These are phyloP conservation scores for Brachionus koreanus DNA, from an alignment of 1,140 invertebrate species.

Conservation along the genomic window DNA sequence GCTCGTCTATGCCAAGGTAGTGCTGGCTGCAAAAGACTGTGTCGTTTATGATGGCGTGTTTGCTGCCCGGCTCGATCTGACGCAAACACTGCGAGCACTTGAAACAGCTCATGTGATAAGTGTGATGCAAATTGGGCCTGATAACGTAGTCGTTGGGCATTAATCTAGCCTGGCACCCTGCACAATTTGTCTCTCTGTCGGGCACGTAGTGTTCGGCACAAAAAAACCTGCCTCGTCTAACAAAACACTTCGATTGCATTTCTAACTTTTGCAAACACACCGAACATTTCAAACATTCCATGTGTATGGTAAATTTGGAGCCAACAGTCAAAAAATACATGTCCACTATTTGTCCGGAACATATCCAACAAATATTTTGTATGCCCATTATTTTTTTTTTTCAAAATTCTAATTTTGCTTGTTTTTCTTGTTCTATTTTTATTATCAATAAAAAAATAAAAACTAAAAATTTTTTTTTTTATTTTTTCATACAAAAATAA, in stretches of 20 bases:
- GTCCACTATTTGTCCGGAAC: neutral
- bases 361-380: slow-evolving; percentile 40
- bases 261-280: slow-evolving; percentile 14
- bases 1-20: neutral
- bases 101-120: slow-evolving; percentile 30
- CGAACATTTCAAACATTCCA: slow-evolving; percentile 36
- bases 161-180: neutral
- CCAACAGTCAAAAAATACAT: slow-evolving; percentile 36
- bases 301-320: neutral
- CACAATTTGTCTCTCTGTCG: neutral
- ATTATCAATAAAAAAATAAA: no score
- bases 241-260: slow-evolving; percentile 37
- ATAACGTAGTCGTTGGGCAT: slow-evolving; percentile 9
- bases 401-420: no score
- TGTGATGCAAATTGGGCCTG: neutral
- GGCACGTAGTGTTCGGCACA: neutral
- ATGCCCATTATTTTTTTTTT: neutral
- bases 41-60: neutral
- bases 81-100: neutral
- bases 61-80: neutral
- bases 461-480: no score
- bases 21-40: neutral
- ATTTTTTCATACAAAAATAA: no score
- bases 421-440: no score
- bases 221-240: neutral